Evolutionary conservation across 2,797 vertebrate genomes (phyloP).

Genomic region (Spatula clypeata): DNA sequence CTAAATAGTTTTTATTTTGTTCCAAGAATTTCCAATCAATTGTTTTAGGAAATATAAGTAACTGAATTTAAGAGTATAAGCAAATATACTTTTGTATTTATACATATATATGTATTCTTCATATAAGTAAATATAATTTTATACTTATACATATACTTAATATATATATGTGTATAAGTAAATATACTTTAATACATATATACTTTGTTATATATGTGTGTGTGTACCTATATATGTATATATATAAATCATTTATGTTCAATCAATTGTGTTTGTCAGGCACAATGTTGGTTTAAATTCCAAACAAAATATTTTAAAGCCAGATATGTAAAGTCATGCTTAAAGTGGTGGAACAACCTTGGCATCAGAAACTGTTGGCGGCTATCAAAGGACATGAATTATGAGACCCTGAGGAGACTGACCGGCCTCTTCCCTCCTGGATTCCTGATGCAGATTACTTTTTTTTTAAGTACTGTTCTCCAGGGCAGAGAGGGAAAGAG

Average conservation of each 20-base stretch:
- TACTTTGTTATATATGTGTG: too few relatives aligned
- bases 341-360: background rate
- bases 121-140: too few relatives aligned
- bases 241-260: background rate
- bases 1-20: background rate
- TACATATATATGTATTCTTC: too few relatives aligned
- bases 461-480: background rate
- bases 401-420: background rate
- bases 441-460: background rate
- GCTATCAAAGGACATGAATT: background rate
- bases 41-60: background rate
- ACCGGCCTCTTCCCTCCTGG: background rate
- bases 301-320: background rate
- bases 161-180: too few relatives aligned
- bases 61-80: background rate
- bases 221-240: too few relatives aligned
- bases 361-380: background rate
- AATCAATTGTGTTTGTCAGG: background rate
- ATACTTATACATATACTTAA: too few relatives aligned
- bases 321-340: background rate
- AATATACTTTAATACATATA: too few relatives aligned
- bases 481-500: background rate
- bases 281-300: background rate
- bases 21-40: background rate
- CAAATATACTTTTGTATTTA: too few relatives aligned